Conservation (phyloP, 2,113 vertebrate species). For the Nansenia antarctica region DNA sequence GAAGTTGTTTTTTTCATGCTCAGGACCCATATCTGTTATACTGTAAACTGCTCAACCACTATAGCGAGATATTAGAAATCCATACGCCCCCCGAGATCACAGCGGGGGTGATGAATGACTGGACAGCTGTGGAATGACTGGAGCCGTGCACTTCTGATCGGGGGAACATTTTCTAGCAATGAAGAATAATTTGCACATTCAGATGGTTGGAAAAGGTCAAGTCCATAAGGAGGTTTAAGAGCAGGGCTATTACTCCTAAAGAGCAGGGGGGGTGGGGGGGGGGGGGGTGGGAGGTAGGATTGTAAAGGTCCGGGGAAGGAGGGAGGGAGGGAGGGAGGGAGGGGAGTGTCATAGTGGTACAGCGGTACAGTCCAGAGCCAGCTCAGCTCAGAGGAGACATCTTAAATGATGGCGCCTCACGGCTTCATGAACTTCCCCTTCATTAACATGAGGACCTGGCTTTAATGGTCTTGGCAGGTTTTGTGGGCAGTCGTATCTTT, state of each 20-base stretch:
- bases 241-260: slow-evolving; percentile 55
- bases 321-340: background rate
- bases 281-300: background rate
- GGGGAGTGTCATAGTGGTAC: background rate
- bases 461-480: slow-evolving; percentile 37
- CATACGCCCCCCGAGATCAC: slow-evolving; percentile 49
- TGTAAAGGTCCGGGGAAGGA: background rate
- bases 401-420: slow-evolving; percentile 15
- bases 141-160: slow-evolving; percentile 21
- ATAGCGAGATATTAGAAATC: slow-evolving; percentile 72
- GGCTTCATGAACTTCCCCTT: slow-evolving; percentile 2
- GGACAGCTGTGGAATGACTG: slow-evolving; percentile 38
- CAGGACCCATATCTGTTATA: slow-evolving; percentile 63
- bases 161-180: slow-evolving; percentile 31
- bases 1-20: slow-evolving; percentile 49
- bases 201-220: slow-evolving; percentile 61
- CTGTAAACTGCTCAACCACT: slow-evolving; percentile 62
- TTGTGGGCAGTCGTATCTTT: slow-evolving; percentile 28
- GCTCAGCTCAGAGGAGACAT: background rate
- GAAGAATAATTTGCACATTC: slow-evolving; percentile 65
- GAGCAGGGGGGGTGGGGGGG: slow-evolving; percentile 22
- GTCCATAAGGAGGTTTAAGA: slow-evolving; percentile 49
- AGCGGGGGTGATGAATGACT: slow-evolving; percentile 64
- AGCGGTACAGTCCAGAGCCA: background rate
- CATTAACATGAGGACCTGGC: slow-evolving; percentile 31